A percentile compares a stretch with the other conserved stretches of the same genome.
Conservation (phyloP, 2,888 invertebrate genomes). For the Teinopalpus imperialis region DNA sequence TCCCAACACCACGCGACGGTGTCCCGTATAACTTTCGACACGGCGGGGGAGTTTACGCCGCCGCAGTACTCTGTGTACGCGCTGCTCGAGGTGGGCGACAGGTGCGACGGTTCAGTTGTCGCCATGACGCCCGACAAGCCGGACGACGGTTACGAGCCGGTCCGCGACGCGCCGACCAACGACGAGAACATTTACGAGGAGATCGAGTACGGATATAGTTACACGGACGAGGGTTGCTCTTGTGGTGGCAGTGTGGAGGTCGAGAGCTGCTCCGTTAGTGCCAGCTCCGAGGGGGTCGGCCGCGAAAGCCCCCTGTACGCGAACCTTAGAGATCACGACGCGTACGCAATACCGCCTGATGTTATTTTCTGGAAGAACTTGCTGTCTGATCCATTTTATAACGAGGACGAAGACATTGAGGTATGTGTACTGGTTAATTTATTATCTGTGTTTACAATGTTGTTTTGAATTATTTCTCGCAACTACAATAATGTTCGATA, state of each 20-base stretch:
- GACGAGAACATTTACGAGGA: conserved; percentile 78
- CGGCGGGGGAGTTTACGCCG: conserved; percentile 61
- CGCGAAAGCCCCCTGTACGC: conserved; percentile 74
- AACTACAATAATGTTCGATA: too few relatives aligned
- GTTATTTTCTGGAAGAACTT: conserved; percentile 80
- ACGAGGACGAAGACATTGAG: conserved; percentile 81
- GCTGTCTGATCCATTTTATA: conserved; percentile 71
- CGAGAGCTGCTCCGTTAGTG: conserved; percentile 71
- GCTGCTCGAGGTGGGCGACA: conserved; percentile 73
- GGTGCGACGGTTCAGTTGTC: conserved; percentile 63
- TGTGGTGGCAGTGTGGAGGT: conserved; percentile 74
- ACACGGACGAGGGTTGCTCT: conserved; percentile 72
- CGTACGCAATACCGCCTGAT: conserved; percentile 72
- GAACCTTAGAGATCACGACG: conserved; percentile 71
- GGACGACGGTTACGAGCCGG: conserved; percentile 75
- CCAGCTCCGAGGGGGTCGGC: conserved; percentile 65
- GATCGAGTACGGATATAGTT: conserved; percentile 66
- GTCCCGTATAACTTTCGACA: conserved; percentile 67
- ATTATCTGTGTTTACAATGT: background rate
- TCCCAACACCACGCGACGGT: conserved; percentile 59
- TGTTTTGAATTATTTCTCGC: too few relatives aligned
- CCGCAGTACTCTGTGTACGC: conserved; percentile 63
- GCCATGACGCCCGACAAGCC: conserved; percentile 71
- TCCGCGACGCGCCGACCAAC: conserved; percentile 64
- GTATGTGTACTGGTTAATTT: too few relatives aligned